Evolutionary conservation across 1,140 invertebrate species (phyloP).

Genomic region (Sycophila sp.): DNA sequence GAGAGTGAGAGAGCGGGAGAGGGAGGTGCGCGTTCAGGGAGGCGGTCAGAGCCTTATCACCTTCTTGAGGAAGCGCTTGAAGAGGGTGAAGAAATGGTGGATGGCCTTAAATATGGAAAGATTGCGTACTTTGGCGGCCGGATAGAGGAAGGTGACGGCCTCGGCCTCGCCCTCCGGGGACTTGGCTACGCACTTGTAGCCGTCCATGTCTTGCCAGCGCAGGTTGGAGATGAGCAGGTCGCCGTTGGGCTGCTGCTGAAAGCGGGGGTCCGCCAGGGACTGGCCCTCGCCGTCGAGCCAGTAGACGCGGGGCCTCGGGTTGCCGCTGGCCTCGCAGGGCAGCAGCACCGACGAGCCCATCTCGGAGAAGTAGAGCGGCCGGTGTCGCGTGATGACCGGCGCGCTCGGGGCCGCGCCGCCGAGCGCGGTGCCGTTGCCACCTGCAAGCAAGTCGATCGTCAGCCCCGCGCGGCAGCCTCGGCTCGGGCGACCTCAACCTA

Average conservation of each 20-base stretch:
- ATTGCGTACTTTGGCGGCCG: constrained; percentile 68
- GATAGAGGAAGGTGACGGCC: constrained; percentile 80
- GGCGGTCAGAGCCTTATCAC: constrained; percentile 27
- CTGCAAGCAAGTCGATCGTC: not conserved
- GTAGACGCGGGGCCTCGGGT: constrained; percentile 71
- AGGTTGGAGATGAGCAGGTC: constrained; percentile 77
- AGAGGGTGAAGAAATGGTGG: constrained; percentile 22
- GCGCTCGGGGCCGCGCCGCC: not conserved
- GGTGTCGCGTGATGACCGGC: constrained; percentile 39
- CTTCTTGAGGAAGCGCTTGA: constrained; percentile 36
- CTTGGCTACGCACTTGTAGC: constrained; percentile 77
- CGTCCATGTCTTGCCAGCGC: constrained; percentile 83
- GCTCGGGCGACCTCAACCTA: constrained; percentile 31
- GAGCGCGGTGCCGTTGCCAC: not conserved
- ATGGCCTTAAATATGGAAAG: constrained; percentile 37
- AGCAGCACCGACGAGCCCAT: constrained; percentile 74
- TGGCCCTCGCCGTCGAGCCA: constrained; percentile 75
- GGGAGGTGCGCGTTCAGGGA: not conserved
- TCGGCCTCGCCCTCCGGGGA: constrained; percentile 75
- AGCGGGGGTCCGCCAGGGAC: constrained; percentile 63
- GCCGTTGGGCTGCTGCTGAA: constrained; percentile 74
- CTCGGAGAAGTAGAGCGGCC: constrained; percentile 56
- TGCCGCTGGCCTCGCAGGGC: constrained; percentile 76
- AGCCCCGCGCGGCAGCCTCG: too few relatives aligned
- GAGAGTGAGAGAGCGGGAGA: not conserved